These are phyloP conservation scores for Mythimna loreyi DNA, from an alignment of 2,888 invertebrate genomes.

Conservation along the genomic window DNA sequence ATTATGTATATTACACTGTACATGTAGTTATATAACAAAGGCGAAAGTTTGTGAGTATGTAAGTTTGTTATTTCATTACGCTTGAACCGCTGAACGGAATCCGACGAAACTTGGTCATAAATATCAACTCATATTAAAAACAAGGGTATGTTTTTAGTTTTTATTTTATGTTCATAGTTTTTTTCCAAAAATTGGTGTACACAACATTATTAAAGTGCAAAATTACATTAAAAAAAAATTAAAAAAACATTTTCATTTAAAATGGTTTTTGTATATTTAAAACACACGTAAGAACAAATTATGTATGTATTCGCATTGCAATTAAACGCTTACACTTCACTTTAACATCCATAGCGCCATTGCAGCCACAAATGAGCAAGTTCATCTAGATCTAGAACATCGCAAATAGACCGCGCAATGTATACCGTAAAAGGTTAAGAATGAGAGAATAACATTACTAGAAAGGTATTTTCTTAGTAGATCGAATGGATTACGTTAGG, in stretches of 20 bases:
- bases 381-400: constrained; percentile 2
- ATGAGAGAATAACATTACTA: constrained; percentile 13
- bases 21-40: no score
- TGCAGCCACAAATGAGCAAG: constrained; percentile 16
- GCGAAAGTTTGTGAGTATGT: no score
- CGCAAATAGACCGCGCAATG: constrained; percentile 18
- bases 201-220: constrained; percentile 1
- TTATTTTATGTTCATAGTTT: neutral
- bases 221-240: constrained; percentile 25
- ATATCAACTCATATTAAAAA: no score
- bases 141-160: neutral
- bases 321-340: constrained; percentile 8
- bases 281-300: constrained; percentile 7
- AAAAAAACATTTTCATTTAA: no score
- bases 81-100: no score
- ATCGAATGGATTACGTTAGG: constrained; percentile 57
- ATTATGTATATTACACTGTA: no score
- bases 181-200: neutral
- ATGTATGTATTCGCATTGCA: no score
- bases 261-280: no score
- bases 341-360: constrained; percentile 29
- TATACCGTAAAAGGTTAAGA: constrained; percentile 14
- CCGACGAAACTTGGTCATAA: no score
- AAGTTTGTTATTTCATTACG: no score
- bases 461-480: constrained; percentile 49